Base-by-base conservation (phyloP, 2,113 vertebrate species). In the Sinocyclocheilus maitianheensis region DNA sequence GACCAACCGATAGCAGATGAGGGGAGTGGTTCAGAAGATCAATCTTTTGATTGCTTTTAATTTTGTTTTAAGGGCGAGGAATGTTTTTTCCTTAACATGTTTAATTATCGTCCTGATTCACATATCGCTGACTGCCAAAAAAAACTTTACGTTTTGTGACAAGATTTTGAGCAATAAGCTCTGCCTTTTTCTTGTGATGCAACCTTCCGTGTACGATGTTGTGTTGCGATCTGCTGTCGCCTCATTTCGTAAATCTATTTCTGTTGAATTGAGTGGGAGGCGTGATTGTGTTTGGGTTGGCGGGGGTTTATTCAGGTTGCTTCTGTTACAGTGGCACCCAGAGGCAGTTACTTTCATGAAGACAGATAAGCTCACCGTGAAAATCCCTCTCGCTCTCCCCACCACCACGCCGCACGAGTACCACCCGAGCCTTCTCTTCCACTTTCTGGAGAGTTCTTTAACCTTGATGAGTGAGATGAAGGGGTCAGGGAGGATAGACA, bases 381-480 rank as follows among this genome's bases (percentile, higher is more conserved):
- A 91, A 53, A 82, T 69, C 93, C 91, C 91, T 87, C 75, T 43
- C 30, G 30, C 81, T 53, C 77, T 37, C 46, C 58, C n/a, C 55
- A 34, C 67, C 77, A 26, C 62, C 30, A 48, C 58, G 26, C 65
- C 13, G 5, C 30, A 55, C 22, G 9, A 83, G 26, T n/a, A 53
- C 81, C 63, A 72, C 26, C 30, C 30, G 24, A 60, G 80, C 81
- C 24, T 60, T 84, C 69, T 55, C 65, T 92, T 90, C 91, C 77
- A 94, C 94, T 94, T 95, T 95, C 92, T 91, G 92, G 93, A 93
- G 92, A 94, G 93, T 94, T 95, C 93, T 92, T 94, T 95, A 94
- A 95, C 93, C 94, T 94, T 94, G 94, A 94, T 94, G 94, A 95
- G 94, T 94, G 92, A 92, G 94, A 94, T 92, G 90, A 87, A 87